A percentile compares a stretch with the other conserved stretches of the same genome.
Evolutionary conservation across 2,113 vertebrate genomes (phyloP).

Genomic region (Tetraodon nigroviridis): DNA sequence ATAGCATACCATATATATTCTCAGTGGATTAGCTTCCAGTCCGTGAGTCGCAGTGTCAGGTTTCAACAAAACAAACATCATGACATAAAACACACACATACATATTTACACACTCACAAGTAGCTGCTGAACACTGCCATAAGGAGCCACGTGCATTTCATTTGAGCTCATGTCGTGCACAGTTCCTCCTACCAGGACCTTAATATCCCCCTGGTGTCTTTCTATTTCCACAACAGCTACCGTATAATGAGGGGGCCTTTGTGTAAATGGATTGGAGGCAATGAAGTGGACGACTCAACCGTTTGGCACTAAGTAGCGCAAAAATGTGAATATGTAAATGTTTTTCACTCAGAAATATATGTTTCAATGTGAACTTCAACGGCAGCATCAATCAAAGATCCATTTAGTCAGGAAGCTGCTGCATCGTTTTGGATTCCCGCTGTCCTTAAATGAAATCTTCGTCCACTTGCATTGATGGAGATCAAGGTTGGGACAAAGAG

Average conservation of each 20-base stretch:
- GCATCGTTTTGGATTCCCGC: neutral
- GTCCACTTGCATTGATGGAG: neutral
- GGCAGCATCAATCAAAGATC: neutral
- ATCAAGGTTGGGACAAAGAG: slow-evolving; percentile 13
- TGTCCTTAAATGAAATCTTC: slow-evolving; percentile 15
- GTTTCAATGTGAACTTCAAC: neutral
- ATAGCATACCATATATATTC: too few relatives aligned
- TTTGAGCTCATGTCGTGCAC: slow-evolving; percentile 23
- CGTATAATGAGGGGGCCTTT: slow-evolving; percentile 4
- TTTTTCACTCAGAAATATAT: slow-evolving; percentile 2
- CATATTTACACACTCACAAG: neutral
- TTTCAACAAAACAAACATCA: too few relatives aligned
- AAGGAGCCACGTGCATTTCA: slow-evolving; percentile 22
- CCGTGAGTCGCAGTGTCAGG: too few relatives aligned
- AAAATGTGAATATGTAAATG: neutral
- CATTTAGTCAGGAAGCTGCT: neutral
- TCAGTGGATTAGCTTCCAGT: too few relatives aligned
- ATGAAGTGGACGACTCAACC: slow-evolving; percentile 8
- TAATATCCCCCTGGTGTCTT: slow-evolving; percentile 19
- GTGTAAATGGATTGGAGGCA: slow-evolving; percentile 16
- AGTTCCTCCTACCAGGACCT: slow-evolving; percentile 45
- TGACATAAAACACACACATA: neutral
- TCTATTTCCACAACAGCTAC: slow-evolving; percentile 28
- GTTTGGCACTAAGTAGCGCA: neutral
- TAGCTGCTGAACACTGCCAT: neutral